Conservation (phyloP, 2,113 vertebrate species). For the Heterochromis multidens region DNA sequence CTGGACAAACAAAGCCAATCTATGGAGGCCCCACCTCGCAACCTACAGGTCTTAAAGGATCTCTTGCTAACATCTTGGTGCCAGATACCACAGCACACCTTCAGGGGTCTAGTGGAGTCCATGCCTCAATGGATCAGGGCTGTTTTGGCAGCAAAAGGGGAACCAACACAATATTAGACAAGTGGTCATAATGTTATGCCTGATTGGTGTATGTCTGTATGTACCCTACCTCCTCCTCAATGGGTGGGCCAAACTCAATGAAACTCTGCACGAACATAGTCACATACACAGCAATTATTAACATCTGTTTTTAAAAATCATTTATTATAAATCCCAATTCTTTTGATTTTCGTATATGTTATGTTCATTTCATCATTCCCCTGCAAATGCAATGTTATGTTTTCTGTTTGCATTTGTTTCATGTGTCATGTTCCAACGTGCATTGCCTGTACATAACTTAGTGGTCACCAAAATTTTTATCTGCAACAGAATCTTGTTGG, state of each 20-base stretch:
- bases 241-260: neutral
- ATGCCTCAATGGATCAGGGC: neutral
- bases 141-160: neutral
- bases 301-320: fast-evolving
- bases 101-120: neutral
- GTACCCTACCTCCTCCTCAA: neutral
- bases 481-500: fast-evolving
- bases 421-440: neutral
- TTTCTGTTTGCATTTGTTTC: neutral
- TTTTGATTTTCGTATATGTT: neutral
- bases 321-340: neutral
- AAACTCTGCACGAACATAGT: neutral
- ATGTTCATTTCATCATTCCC: neutral
- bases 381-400: neutral
- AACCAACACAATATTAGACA: neutral
- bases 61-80: neutral
- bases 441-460: neutral
- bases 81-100: neutral
- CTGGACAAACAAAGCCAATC: neutral
- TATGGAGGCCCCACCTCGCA: fast-evolving
- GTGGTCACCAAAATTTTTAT: neutral
- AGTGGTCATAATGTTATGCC: neutral
- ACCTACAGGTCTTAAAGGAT: neutral
- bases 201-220: too few species aligned
- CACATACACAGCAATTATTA: neutral